Conservation (phyloP, 2,888 invertebrate genomes). For the Isoperla grammatica region DNA sequence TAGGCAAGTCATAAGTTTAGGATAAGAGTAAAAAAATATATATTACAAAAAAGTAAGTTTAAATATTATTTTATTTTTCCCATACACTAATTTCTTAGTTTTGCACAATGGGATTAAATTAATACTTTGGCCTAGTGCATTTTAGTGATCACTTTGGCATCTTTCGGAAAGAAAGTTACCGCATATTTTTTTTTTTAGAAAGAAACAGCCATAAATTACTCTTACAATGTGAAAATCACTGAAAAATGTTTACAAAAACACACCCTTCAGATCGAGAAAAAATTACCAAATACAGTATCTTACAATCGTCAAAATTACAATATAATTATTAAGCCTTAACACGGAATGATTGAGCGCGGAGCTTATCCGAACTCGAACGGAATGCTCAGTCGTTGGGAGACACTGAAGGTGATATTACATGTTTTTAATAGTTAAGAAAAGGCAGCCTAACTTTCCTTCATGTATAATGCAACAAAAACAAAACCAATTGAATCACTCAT, state of each 20-base stretch:
- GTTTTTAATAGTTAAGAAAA: constrained; percentile 18
- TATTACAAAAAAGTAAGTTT: too few relatives aligned
- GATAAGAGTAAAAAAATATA: too few relatives aligned
- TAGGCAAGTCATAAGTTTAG: too few relatives aligned
- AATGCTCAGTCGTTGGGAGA: constrained; percentile 19
- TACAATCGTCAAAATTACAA: constrained; percentile 28
- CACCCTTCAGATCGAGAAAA: constrained; percentile 23
- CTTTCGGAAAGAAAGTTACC: constrained; percentile 22
- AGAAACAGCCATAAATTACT: constrained; percentile 23
- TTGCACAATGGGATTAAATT: constrained; percentile 5
- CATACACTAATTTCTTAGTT: constrained; percentile 21
- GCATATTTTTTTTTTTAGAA: constrained; percentile 22
- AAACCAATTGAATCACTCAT: constrained; percentile 22
- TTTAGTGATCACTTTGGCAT: constrained; percentile 38
- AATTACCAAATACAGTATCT: constrained; percentile 25
- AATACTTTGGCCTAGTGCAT: constrained; percentile 43
- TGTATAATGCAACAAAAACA: constrained; percentile 23
- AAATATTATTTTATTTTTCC: constrained; percentile 23
- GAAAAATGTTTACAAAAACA: constrained; percentile 31
- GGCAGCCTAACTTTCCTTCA: constrained; percentile 26
- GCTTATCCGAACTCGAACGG: constrained; percentile 3
- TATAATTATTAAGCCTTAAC: constrained; percentile 19
- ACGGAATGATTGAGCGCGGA: constrained; percentile 23
- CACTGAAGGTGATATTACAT: constrained; percentile 19
- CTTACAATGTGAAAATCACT: constrained; percentile 26